Base-by-base conservation (phyloP, 2,797 vertebrate species). In the Peromyscus eremicus region DNA sequence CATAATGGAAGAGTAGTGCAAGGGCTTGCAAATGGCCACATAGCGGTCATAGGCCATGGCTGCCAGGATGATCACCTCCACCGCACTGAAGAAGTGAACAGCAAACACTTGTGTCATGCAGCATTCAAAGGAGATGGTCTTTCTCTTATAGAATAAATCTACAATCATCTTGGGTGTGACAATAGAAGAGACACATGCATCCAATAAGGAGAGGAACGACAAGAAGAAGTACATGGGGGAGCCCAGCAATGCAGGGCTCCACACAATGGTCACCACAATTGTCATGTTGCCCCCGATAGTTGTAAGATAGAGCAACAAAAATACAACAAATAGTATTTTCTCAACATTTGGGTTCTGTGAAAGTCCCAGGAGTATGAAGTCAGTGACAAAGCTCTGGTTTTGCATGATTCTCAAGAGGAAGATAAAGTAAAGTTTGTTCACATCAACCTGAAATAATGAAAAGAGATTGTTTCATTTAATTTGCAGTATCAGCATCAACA, bases 31-130 rank as follows among this genome's bases (percentile, higher is more conserved):
- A 37, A 98, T 98, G 94, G 97, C 98, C 55, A 97, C 92, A 62
- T 98, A 98, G 7, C 96, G 79, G 66, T 98, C 98, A 57, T 97
- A 98, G 66, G 97, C 98, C 98, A 98, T 98, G 49, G 71, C 93
- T 0, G 82, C 75, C 60, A 98, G 92, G 49, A 98, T 70, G 5
- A 91, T 95, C 40, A 96, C 62, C 29, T 98, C 98, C 0, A 12
- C 87, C 0, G 94, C 91, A 32, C 73, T 93, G 34, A 96, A 80
- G 29, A 96, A 96, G 64, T 94, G 91, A 0, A 21, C 5, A 37
- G 40, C 16, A 70, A 98, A 97, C 23, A 98, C 27, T 52, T 98
- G 97, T 2, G 37, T 21, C 87, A 98, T 93, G 52, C 97, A 98
- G 1, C 83, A 94, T 85, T 82, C 29, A 29, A 97, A 97, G 0